These are phyloP conservation scores for Pangasius sanitwongsei DNA, from an alignment of 2,797 vertebrate genomes.

Conservation along the genomic window DNA sequence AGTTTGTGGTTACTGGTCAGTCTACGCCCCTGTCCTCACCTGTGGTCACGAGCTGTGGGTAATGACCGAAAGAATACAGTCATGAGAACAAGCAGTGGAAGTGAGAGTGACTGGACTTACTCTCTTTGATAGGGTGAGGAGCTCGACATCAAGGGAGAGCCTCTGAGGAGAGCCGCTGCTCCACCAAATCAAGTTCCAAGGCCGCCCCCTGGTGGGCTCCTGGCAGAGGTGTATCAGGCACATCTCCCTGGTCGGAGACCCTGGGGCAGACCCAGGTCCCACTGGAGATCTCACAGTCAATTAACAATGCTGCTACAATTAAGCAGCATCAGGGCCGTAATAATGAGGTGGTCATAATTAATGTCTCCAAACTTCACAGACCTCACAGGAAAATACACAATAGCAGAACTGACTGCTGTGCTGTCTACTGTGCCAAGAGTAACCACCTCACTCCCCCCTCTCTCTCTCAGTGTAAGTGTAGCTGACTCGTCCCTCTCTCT, in stretches of 20 bases:
- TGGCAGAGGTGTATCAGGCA: neutral
- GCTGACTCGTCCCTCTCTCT: no score
- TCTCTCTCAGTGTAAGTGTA: neutral
- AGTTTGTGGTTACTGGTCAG: neutral
- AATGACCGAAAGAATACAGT: neutral
- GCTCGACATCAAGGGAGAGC: neutral
- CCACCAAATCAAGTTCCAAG: neutral
- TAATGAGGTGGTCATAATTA: neutral
- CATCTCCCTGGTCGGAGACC: neutral
- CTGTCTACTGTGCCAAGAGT: neutral
- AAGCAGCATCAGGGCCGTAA: neutral
- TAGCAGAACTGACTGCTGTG: no score
- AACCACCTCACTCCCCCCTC: no score
- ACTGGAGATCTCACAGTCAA: neutral
- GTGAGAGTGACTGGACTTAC: neutral
- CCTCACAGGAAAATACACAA: neutral
- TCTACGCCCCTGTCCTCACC: neutral
- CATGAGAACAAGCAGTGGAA: neutral
- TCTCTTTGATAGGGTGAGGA: neutral
- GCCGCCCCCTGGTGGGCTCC: neutral
- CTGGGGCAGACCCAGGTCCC: neutral
- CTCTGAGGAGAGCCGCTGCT: neutral
- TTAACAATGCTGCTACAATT: no score
- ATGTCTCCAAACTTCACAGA: neutral
- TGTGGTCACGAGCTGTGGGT: neutral